Conservation (phyloP, 1,140 invertebrate species). For the Gryllus bimaculatus region DNA sequence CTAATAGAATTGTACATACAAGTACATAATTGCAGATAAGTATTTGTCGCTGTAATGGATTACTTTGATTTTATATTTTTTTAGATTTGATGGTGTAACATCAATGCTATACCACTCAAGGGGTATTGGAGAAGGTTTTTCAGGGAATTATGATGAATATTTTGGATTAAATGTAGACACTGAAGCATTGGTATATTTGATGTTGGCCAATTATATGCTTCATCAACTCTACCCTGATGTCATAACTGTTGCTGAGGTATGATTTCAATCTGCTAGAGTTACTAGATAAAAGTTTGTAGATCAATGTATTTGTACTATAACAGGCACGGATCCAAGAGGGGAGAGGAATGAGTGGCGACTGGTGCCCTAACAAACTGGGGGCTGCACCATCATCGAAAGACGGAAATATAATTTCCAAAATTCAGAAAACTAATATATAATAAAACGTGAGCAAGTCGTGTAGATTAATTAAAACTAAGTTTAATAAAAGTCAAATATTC, state of each 20-base stretch:
- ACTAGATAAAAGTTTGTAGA: too few species aligned
- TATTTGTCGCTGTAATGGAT: not conserved
- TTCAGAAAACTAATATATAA: too few species aligned
- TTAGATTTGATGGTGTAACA: constrained; percentile 93
- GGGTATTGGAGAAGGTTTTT: constrained; percentile 85
- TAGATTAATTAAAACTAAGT: too few species aligned
- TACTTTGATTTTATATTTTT: not conserved
- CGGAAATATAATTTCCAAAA: too few species aligned
- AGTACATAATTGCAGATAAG: constrained; percentile 10
- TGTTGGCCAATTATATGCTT: constrained; percentile 88
- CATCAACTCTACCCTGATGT: constrained; percentile 75
- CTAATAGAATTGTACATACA: not conserved
- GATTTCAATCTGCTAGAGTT: not conserved
- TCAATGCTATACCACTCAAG: constrained; percentile 98
- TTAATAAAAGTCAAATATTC: too few species aligned
- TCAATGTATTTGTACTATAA: too few species aligned
- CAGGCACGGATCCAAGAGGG: too few species aligned
- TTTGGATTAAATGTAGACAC: constrained; percentile 95
- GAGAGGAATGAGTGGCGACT: too few species aligned
- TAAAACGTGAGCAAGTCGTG: too few species aligned
- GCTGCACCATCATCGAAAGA: too few species aligned
- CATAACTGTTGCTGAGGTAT: constrained; percentile 90
- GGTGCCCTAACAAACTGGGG: too few species aligned
- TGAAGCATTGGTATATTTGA: constrained; percentile 89
- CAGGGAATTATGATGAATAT: constrained; percentile 94